Base-by-base conservation (phyloP, 2,113 vertebrate genomes). In the Otis tarda region DNA sequence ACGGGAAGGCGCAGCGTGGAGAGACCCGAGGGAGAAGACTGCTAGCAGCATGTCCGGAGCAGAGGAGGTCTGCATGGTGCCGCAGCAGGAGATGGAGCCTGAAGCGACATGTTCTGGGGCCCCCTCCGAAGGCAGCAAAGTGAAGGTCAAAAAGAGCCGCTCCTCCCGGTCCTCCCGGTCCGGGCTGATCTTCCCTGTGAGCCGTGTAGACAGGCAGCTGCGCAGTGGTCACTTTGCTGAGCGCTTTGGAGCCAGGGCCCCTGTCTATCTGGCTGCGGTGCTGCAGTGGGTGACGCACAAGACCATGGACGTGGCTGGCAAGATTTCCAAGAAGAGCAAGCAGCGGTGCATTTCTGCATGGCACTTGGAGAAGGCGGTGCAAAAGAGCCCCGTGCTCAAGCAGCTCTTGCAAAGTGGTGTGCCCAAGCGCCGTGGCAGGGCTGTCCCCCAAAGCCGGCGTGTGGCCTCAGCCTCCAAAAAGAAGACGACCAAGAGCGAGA, bases 241-340 rank as follows among this genome's bases (percentile, higher is more conserved):
- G 3, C 92, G 98, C 16, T 31, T 98, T 9, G 98, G 98, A 39
- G 76, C 55, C 1, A 96, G 96, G 0, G 87, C 98, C 8, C 73
- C 98, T 0, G 11, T 91, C 82, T 91, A n/a, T 1, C 82, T 91
- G 35, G 65, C 97, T 0, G 98, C 98, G 0, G 93, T 98, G 45
- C 74, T 99, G 68, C 98, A 99, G 94, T 98, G 98, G 35, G 95
- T 98, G 79, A 97, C 94, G 0, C 98, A 95, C 1, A 97, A 98
- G 92, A 91, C 98, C 47, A 74, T 98, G 89, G 98, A 98, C 31
- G 77, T 97, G 61, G 95, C 98, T 2, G 98, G 98, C 56, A 98
- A 97, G 5, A 97, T 98, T 3, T 83, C 97, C 57, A 85, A 61
- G 25, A 93, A 92, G 68, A 98, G 97, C 77, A 97, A 97, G 41